Conservation (phyloP, 2,888 invertebrate species). For the Sceliomorpha sp. region DNA sequence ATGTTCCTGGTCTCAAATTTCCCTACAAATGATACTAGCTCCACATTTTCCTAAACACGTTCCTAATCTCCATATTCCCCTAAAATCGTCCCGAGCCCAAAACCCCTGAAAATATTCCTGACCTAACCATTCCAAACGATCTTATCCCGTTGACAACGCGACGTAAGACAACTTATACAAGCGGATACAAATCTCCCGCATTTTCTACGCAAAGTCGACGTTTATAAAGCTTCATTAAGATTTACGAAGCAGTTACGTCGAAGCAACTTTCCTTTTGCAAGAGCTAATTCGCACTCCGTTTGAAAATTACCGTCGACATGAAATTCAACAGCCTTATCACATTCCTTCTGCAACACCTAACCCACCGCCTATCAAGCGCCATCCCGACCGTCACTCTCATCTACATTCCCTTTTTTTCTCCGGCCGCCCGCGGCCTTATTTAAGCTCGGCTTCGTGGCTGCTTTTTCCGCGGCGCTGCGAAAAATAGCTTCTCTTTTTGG, state of each 20-base stretch:
- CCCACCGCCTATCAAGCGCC: conserved; percentile 10
- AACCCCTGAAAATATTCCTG: no score
- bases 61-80: no score
- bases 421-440: conserved; percentile 13
- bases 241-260: neutral
- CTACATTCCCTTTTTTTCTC: neutral
- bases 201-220: no score
- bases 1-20: no score
- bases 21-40: no score
- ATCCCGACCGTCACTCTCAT: conserved; percentile 6
- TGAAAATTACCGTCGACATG: conserved; percentile 2
- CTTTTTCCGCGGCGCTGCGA: conserved; percentile 13
- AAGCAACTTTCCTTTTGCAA: neutral
- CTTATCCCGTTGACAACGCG: no score
- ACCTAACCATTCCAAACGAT: no score
- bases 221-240: no score
- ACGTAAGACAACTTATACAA: no score
- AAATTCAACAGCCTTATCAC: conserved; percentile 7
- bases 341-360: conserved; percentile 1
- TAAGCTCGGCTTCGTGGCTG: conserved; percentile 13
- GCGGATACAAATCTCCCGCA: no score
- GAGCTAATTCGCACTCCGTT: conserved; percentile 6
- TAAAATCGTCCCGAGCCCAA: no score
- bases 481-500: conserved; percentile 18
- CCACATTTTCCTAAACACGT: no score